phyloP scores from a whole-genome alignment of 2,888 invertebrate species.

The Netelia fuscicornis region DNA sequence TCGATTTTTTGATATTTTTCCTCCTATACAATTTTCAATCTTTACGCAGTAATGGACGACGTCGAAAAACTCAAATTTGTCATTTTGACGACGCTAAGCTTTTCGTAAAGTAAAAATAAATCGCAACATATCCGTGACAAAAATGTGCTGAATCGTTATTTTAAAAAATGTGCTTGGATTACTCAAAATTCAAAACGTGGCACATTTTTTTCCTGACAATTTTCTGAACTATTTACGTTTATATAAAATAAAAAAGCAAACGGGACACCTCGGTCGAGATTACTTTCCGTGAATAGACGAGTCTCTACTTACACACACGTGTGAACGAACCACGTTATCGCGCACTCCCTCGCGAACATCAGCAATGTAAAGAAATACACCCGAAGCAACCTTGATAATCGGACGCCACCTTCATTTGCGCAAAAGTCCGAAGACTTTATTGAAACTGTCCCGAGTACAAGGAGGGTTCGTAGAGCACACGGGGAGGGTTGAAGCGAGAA shows the following conservation, averaged over 20 bases:
- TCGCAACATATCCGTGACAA: neutral
- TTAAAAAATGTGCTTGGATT: neutral
- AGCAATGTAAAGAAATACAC: slow-evolving; percentile 11
- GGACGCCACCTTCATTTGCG: slow-evolving; percentile 54
- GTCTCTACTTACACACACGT: slow-evolving; percentile 20
- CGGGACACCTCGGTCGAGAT: neutral
- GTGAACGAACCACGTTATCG: slow-evolving; percentile 34
- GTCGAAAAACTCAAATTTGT: no score
- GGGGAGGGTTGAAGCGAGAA: neutral
- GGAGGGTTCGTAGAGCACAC: neutral
- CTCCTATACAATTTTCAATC: no score
- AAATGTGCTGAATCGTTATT: slow-evolving; percentile 11
- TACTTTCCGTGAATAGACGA: slow-evolving; percentile 8
- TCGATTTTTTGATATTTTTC: no score
- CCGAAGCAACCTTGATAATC: slow-evolving; percentile 26
- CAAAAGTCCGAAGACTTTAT: slow-evolving; percentile 41
- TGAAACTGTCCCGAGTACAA: slow-evolving; percentile 25
- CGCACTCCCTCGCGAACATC: slow-evolving; percentile 10
- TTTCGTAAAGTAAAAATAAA: neutral
- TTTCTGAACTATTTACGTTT: neutral
- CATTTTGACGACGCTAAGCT: no score
- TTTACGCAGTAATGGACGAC: no score
- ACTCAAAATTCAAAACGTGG: slow-evolving; percentile 14
- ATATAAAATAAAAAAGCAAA: neutral
- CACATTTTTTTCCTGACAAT: neutral